Evolutionary conservation across 2,113 vertebrate genomes (phyloP).

Genomic region (Prionailurus bengalensis): DNA sequence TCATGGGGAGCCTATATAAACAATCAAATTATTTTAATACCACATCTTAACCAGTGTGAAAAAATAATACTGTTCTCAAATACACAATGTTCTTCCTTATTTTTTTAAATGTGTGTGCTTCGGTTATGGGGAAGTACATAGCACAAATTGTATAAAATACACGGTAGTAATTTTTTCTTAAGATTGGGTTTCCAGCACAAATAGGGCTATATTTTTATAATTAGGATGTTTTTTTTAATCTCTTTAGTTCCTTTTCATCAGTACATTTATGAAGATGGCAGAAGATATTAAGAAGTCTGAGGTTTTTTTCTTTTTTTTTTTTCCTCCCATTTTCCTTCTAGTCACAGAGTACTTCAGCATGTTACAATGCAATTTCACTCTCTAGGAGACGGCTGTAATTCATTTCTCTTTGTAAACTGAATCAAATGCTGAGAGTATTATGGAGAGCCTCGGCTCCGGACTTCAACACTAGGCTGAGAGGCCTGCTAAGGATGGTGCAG

Average conservation of each 20-base stretch:
- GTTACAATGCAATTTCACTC: neutral
- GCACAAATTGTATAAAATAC: neutral
- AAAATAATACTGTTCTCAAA: constrained; percentile 11
- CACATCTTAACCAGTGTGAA: neutral
- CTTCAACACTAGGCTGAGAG: neutral
- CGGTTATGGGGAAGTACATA: neutral
- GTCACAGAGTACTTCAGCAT: neutral
- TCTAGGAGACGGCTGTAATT: neutral
- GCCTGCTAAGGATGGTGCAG: neutral
- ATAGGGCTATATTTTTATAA: constrained; percentile 17
- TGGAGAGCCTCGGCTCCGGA: neutral
- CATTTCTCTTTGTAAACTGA: constrained; percentile 51
- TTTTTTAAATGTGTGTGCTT: neutral
- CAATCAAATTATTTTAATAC: neutral
- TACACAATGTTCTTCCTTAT: neutral
- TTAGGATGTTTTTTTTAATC: neutral
- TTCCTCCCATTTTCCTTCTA: neutral
- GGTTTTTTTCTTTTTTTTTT: neutral
- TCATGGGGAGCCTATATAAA: neutral
- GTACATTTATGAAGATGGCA: neutral
- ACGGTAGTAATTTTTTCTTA: neutral
- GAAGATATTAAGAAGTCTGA: neutral
- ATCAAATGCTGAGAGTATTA: neutral
- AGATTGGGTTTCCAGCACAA: neutral
- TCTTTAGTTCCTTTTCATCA: neutral